Percentiles rank a stretch among this genome's conserved stretches.
These are phyloP conservation scores for Montipora sp. DNA, from an alignment of 64 coral and sea anemone genomes.

Conservation along the genomic window DNA sequence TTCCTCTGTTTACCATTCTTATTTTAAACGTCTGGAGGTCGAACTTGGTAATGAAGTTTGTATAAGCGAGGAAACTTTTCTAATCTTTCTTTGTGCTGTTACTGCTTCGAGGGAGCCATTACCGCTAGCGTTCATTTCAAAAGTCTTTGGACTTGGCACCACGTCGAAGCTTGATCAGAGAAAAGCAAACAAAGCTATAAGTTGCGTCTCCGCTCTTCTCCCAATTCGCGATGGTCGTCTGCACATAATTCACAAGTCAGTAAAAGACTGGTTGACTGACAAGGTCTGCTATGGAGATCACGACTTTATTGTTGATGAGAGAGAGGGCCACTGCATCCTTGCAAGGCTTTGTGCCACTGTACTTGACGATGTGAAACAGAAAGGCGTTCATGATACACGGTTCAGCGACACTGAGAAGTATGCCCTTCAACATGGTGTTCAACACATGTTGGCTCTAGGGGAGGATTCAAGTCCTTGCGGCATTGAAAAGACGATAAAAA, in stretches of 20 bases:
- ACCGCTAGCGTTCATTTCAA: conserved; percentile 15
- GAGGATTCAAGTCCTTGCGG: background rate
- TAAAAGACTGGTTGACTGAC: conserved; percentile 43
- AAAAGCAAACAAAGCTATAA: background rate
- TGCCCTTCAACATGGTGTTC: conserved; percentile 1
- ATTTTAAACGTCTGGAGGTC: conserved; percentile 26
- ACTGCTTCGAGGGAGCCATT: conserved; percentile 31
- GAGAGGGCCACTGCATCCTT: conserved; percentile 39
- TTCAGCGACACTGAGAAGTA: conserved; percentile 8
- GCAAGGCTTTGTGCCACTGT: background rate
- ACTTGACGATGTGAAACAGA: background rate
- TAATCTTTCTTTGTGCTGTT: conserved; percentile 22
- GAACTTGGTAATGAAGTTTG: background rate
- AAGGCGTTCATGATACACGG: background rate
- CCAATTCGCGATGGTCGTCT: conserved; percentile 21
- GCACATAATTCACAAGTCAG: conserved; percentile 43
- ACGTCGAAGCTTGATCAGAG: background rate
- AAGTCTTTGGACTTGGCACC: background rate
- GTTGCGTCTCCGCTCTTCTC: conserved; percentile 7
- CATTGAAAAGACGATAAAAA: background rate
- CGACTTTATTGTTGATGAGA: conserved; percentile 35
- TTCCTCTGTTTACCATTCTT: conserved; percentile 33
- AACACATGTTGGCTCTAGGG: background rate
- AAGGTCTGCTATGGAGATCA: background rate
- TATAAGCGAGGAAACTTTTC: conserved; percentile 5